These are phyloP conservation scores for Cotesia vestalis DNA, from an alignment of 1,140 invertebrate genomes.

Conservation along the genomic window DNA sequence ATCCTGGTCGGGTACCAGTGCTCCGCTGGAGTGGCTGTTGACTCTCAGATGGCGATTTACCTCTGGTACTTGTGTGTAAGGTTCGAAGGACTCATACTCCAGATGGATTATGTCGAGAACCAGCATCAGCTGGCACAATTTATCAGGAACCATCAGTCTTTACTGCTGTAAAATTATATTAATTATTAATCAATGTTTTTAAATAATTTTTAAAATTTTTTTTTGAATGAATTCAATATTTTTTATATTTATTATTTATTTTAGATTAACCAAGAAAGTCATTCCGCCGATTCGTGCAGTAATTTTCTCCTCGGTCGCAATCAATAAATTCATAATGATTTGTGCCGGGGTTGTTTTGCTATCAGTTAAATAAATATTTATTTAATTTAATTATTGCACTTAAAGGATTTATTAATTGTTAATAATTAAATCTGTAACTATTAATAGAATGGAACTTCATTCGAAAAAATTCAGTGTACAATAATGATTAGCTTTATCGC, in stretches of 20 bases:
- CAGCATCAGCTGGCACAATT: constrained; percentile 13
- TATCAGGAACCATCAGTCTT: constrained; percentile 40
- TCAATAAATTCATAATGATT: constrained; percentile 24
- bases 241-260: neutral
- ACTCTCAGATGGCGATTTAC: constrained; percentile 39
- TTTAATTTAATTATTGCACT: too few relatives aligned
- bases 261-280: constrained; percentile 8
- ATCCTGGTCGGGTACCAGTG: constrained; percentile 37
- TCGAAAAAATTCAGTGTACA: constrained; percentile 39
- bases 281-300: neutral
- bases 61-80: constrained; percentile 44
- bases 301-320: constrained; percentile 4
- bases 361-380: constrained; percentile 18
- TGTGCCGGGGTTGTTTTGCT: constrained; percentile 25
- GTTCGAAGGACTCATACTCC: constrained; percentile 39
- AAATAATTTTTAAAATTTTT: neutral
- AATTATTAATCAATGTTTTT: neutral
- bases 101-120: constrained; percentile 21
- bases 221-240: neutral
- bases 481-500: constrained; percentile 37
- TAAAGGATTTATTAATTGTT: too few relatives aligned
- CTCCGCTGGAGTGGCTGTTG: constrained; percentile 32
- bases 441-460: constrained; percentile 39
- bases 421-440: too few relatives aligned
- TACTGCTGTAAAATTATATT: constrained; percentile 32